Evolutionary conservation across 2,797 vertebrate species (phyloP).

Genomic region (Brachyalestes nurse): DNA sequence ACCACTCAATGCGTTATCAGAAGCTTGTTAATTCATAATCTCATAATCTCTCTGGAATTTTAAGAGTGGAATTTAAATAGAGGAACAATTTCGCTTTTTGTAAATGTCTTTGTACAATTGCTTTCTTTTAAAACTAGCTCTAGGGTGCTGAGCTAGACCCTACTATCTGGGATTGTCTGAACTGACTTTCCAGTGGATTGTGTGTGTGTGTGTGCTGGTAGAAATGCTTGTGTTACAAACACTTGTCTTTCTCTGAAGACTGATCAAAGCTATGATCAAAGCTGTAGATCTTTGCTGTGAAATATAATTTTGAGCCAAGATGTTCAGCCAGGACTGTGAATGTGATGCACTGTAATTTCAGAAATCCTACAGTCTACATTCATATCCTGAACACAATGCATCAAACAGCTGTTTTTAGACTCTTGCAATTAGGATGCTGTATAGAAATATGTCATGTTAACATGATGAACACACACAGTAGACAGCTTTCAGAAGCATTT

Average conservation of each 20-base stretch:
- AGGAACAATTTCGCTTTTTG: conserved; percentile 47
- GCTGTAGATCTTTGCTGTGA: conserved; percentile 28
- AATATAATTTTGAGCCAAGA: conserved; percentile 19
- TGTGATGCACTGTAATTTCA: conserved; percentile 5
- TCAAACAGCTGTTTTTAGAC: not conserved
- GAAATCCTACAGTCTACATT: conserved; percentile 6
- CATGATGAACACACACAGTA: not conserved
- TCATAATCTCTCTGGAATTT: conserved; percentile 17
- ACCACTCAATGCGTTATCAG: conserved; percentile 65
- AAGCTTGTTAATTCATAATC: conserved; percentile 25
- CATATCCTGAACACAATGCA: not conserved
- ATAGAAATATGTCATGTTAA: not conserved
- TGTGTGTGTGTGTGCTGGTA: not conserved
- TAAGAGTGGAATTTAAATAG: conserved; percentile 31
- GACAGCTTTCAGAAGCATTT: not conserved
- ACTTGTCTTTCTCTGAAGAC: conserved; percentile 27
- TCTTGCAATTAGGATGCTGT: not conserved
- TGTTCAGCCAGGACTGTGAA: conserved; percentile 18
- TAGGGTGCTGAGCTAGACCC: not conserved
- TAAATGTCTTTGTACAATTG: conserved; percentile 4
- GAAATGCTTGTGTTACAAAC: conserved; percentile 21
- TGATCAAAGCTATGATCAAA: conserved; percentile 31
- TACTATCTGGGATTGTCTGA: conserved; percentile 21
- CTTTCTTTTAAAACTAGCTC: not conserved
- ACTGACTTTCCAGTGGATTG: conserved; percentile 25